These are phyloP conservation scores for Netelia inedita DNA, from an alignment of 2,888 invertebrate genomes.

Conservation along the genomic window DNA sequence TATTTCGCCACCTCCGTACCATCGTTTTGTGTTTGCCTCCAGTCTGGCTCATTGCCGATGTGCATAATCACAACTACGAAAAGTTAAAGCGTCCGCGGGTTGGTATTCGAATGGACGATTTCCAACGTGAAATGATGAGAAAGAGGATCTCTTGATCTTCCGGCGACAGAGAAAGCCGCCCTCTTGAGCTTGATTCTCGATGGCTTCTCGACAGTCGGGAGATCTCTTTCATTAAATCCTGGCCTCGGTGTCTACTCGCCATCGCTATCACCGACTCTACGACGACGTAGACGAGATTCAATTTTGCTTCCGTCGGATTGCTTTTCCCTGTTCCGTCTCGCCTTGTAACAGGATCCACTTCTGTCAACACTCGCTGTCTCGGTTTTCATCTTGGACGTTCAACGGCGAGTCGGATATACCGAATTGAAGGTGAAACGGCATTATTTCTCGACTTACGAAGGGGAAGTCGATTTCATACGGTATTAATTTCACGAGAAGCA, in stretches of 20 bases:
- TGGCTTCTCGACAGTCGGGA: conserved; percentile 68
- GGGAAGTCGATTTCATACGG: conserved; percentile 26
- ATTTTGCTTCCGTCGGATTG: conserved; percentile 82
- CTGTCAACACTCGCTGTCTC: conserved; percentile 72
- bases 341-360: conserved; percentile 82
- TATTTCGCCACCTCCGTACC: background rate
- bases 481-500: conserved; percentile 22
- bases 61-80: conserved; percentile 42
- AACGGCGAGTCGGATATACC: conserved; percentile 1
- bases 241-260: conserved; percentile 65
- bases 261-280: conserved; percentile 32
- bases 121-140: conserved; percentile 5
- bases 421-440: conserved; percentile 12
- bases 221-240: conserved; percentile 79
- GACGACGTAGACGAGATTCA: conserved; percentile 78
- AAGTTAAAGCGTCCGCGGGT: conserved; percentile 18
- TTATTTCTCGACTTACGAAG: conserved; percentile 14
- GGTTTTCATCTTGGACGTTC: conserved; percentile 46
- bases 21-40: conserved; percentile 50
- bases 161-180: conserved; percentile 57
- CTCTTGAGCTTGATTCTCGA: conserved; percentile 72
- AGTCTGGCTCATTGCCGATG: conserved; percentile 46
- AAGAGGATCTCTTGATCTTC: conserved; percentile 75
- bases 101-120: background rate
- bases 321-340: conserved; percentile 81